Base-by-base conservation (phyloP, 2,888 invertebrate species). In the Archips crataeganus region DNA sequence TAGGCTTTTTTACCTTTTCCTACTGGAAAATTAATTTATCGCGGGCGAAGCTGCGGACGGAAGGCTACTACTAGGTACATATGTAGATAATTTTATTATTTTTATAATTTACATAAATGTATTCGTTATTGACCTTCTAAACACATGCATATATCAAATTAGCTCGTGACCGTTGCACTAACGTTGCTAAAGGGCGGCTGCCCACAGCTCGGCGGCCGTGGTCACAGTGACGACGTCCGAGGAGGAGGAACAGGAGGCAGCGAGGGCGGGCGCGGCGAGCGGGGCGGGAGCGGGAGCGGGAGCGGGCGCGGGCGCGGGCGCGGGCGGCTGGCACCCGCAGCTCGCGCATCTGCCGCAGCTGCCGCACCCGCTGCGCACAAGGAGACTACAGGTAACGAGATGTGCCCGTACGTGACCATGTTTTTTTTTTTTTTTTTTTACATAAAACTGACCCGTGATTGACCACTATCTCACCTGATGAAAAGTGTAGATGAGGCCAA, bases 341-440 rank as follows among this genome's bases (percentile, higher is more conserved):
- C 89, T 95, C 74, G 95, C 96, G 76, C 95, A 95, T 84, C 88
- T 96, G 85, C 95, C 95, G 75, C 95, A 95, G 84, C 82, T 95
- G 83, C 95, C 95, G 78, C 95, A 95, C 82, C 95, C 95, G 77
- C 87, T 93, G 80, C 87, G 88, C 2, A 63, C 63, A 15, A 82
- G 88, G 74, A 80, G 87, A 47, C 80, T 87, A 79, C 88, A 89
- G 91, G 91, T 89, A 11, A 75, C 11, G n/a, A n/a, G n/a, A n/a
- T n/a, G n/a, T n/a, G n/a, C n/a, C n/a, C n/a, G n/a, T n/a, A n/a
- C n/a, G n/a, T n/a, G n/a, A n/a, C n/a, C n/a, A n/a, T n/a, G n/a
- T n/a, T n/a, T n/a, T n/a, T n/a, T n/a, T n/a, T n/a, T n/a, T n/a
- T n/a, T n/a, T n/a, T n/a, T n/a, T n/a, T n/a, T n/a, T n/a, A n/a